Percentiles rank a stretch among this genome's conserved stretches.
Evolutionary conservation across 2,113 vertebrate genomes (phyloP).

Genomic region (Murina feae): DNA sequence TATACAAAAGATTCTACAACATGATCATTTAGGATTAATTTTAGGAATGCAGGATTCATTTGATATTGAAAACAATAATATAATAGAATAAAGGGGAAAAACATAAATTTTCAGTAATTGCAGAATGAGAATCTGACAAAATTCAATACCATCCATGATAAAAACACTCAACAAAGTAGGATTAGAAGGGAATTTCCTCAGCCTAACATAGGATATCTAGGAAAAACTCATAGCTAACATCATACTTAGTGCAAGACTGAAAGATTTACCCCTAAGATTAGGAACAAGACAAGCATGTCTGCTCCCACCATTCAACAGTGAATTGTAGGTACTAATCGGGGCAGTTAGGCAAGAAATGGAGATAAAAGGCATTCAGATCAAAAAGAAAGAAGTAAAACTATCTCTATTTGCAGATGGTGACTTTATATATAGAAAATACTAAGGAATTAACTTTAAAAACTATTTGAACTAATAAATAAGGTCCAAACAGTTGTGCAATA

Average conservation of each 20-base stretch:
- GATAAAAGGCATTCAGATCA: background rate
- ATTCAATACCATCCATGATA: background rate
- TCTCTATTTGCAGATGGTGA: background rate
- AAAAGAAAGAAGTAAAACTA: background rate
- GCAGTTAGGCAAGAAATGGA: background rate
- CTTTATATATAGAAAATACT: background rate
- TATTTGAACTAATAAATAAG: background rate
- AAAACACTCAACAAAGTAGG: background rate
- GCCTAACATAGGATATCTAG: background rate
- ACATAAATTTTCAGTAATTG: background rate
- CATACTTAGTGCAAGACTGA: background rate
- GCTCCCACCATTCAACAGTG: background rate
- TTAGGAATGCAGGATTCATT: background rate
- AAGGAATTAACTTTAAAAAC: background rate
- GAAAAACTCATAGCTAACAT: background rate
- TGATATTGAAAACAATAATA: background rate
- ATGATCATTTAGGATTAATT: background rate
- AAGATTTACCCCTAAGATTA: background rate
- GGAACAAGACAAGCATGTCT: background rate
- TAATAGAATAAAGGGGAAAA: background rate
- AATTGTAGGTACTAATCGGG: background rate
- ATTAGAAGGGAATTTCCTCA: background rate
- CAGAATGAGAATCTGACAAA: background rate
- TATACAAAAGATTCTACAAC: background rate
- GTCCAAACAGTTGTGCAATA: background rate